A percentile compares a stretch with the other conserved stretches of the same genome.
These are phyloP conservation scores for Rhodophaea formosa DNA, from an alignment of 2,888 invertebrate species.

Conservation along the genomic window DNA sequence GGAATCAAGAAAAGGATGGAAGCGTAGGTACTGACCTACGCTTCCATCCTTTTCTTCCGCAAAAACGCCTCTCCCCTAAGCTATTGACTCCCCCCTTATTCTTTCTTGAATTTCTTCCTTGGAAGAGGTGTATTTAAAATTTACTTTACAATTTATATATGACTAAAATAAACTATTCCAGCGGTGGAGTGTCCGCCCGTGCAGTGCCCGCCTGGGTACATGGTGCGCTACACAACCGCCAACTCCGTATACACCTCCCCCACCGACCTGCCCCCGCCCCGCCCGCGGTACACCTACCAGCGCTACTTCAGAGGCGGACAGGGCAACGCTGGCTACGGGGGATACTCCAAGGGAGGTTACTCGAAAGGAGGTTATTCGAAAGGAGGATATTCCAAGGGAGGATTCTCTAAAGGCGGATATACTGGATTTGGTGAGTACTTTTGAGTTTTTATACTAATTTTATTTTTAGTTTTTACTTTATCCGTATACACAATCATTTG, in stretches of 20 bases:
- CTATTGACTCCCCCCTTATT: no score
- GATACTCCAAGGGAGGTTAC: conserved; percentile 51
- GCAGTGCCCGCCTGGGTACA: conserved; percentile 84
- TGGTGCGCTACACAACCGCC: conserved; percentile 61
- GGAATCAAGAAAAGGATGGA: no score
- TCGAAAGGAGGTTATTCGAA: conserved; percentile 45
- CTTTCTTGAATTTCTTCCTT: no score
- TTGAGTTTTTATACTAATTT: neutral
- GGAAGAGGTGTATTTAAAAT: no score
- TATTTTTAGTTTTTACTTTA: no score
- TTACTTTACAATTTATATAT: no score
- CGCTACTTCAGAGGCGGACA: conserved; percentile 51
- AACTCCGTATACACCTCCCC: conserved; percentile 87
- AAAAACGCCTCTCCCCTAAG: no score
- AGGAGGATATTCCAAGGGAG: conserved; percentile 50
- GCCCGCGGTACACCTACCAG: conserved; percentile 62
- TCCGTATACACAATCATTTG: no score
- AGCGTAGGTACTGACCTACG: no score
- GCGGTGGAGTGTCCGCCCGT: conserved; percentile 73
- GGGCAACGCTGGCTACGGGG: conserved; percentile 47
- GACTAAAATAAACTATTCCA: conserved; percentile 27
- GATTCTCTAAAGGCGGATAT: conserved; percentile 48
- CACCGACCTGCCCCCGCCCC: conserved; percentile 68
- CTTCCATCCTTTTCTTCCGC: no score
- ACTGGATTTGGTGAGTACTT: conserved; percentile 35